These are phyloP conservation scores for Callithrix jacchus DNA, from an alignment of 2,113 vertebrate genomes.

Conservation along the genomic window DNA sequence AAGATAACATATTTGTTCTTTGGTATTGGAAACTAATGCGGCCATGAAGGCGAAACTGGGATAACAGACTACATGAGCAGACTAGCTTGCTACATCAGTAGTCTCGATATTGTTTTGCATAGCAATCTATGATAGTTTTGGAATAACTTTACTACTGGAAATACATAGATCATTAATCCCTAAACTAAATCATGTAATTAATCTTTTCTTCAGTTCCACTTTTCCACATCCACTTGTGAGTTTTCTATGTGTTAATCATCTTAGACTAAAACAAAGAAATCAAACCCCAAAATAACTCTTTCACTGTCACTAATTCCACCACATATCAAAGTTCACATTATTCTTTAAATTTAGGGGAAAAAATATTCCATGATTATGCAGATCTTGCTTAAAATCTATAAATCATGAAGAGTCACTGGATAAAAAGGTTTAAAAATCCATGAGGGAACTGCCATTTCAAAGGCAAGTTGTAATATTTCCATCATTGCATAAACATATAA, in stretches of 20 bases:
- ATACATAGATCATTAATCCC: background rate
- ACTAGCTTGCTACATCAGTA: background rate
- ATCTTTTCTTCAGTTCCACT: background rate
- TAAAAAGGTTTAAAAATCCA: slow-evolving; percentile 16
- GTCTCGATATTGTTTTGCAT: background rate
- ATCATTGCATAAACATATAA: background rate
- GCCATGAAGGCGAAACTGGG: background rate
- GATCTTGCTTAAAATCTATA: background rate
- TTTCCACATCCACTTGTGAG: background rate
- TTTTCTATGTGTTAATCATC: background rate
- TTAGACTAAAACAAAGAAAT: background rate
- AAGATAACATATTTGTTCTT: background rate
- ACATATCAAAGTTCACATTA: background rate
- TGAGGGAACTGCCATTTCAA: background rate
- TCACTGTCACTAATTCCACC: background rate
- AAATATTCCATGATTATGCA: background rate
- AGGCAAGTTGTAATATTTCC: background rate
- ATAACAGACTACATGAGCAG: background rate
- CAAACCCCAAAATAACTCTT: background rate
- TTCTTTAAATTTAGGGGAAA: background rate
- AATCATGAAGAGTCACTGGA: background rate
- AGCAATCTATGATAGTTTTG: background rate
- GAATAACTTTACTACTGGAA: background rate
- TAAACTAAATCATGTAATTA: background rate
- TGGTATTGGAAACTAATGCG: background rate